Base-by-base conservation (phyloP, 2,888 invertebrate species). In the Philereme vetulata region DNA sequence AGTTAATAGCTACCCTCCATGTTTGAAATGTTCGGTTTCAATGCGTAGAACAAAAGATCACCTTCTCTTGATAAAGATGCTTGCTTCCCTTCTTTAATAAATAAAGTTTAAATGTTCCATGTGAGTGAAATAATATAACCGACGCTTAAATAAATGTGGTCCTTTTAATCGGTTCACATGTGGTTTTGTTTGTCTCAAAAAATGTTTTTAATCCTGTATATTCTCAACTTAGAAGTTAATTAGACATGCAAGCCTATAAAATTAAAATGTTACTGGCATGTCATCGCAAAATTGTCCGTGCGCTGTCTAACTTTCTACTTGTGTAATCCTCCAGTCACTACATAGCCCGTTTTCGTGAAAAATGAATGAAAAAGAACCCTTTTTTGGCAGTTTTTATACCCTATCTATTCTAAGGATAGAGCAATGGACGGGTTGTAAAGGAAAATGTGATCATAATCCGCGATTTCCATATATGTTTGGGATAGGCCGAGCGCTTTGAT, bases 371-470 rank as follows among this genome's bases (percentile, higher is more conserved):
- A 75, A 80, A 74, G 74, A 75, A 71, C 72, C 76, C 53, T 74
- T 79, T 77, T 78, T 75, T 72, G 70, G 71, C 74, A 77, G 75
- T 70, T 72, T 72, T 71, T 64, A 71, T 76, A 68, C 69, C 66
- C 68, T 74, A 72, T 80, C 68, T 74, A 72, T 80, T 76, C 74
- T 76, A 72, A 67, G 77, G 80, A 84, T 85, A 81, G 82, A 80
- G 79, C 81, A 72, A 81, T 81, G 75, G 80, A 77, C 77, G 79
- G 78, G 82, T 78, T 81, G 76, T 81, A 82, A 82, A 85, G 77
- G 81, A 77, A 86, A 86, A 87, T 85, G 80, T 80, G 82, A 87
- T 84, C 82, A 82, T 87, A 87, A 86, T 85, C 83, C 81, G 74
- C 75, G 76, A 77, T 78, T 80, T 80, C 74, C 75, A 81, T 83